Evolutionary conservation across 2,797 vertebrate species (phyloP).

Genomic region (Linurgus olivaceus): DNA sequence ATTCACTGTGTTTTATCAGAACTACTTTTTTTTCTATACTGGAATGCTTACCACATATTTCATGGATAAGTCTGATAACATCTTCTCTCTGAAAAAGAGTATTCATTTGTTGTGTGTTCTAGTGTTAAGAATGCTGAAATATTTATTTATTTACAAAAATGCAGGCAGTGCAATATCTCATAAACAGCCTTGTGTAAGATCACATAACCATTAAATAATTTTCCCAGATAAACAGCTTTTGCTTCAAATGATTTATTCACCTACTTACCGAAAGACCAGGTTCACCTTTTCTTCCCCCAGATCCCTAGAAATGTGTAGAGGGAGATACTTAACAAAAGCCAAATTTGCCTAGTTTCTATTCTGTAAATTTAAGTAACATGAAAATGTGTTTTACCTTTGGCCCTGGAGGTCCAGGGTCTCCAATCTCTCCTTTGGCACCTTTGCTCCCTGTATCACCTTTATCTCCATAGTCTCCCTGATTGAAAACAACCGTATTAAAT

Average conservation of each 20-base stretch:
- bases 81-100: constrained; percentile 82
- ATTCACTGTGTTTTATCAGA: neutral
- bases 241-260: neutral
- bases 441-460: constrained; percentile 80
- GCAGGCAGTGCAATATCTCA: neutral
- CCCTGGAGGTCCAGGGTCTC: constrained; percentile 78
- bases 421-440: constrained; percentile 81
- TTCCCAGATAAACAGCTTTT: neutral
- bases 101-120: neutral
- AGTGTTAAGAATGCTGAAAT: neutral
- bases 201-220: neutral
- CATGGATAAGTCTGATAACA: constrained; percentile 83
- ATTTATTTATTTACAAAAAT: neutral
- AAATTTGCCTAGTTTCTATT: neutral
- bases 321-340: neutral
- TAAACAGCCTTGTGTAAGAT: neutral
- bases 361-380: neutral
- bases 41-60: constrained; percentile 86
- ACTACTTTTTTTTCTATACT: neutral
- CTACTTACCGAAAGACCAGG: constrained; percentile 84
- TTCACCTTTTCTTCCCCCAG: constrained; percentile 82
- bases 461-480: constrained; percentile 84
- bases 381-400: constrained; percentile 54
- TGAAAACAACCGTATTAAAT: neutral
- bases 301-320: constrained; percentile 74